Conservation (phyloP, 2,888 invertebrate species). For the Pollenia labialis region DNA sequence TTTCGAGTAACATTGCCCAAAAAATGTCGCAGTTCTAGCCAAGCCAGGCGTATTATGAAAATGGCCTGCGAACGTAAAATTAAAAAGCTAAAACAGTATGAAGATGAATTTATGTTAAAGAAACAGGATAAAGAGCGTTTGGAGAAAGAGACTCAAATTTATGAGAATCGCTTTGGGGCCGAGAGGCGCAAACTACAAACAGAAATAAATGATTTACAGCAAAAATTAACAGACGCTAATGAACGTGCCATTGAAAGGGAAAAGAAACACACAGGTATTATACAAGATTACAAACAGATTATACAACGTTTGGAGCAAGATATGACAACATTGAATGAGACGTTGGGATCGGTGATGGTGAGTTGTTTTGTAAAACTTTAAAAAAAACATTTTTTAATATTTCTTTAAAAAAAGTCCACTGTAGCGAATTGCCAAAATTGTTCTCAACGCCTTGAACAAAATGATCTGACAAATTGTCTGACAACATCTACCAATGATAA, state of each 20-base stretch:
- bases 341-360: slow-evolving; percentile 87
- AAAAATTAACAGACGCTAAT: slow-evolving; percentile 90
- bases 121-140: slow-evolving; percentile 88
- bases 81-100: slow-evolving; percentile 97
- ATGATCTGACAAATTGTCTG: slow-evolving; percentile 64
- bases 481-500: slow-evolving; percentile 53
- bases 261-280: slow-evolving; percentile 91
- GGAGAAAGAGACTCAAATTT: slow-evolving; percentile 88
- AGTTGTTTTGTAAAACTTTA: slow-evolving; percentile 75
- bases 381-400: slow-evolving; percentile 54
- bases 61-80: slow-evolving; percentile 96
- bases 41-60: slow-evolving; percentile 94
- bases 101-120: slow-evolving; percentile 92
- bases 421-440: slow-evolving; percentile 85
- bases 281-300: slow-evolving; percentile 96
- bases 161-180: slow-evolving; percentile 87
- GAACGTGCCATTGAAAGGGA: slow-evolving; percentile 90
- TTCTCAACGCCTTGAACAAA: slow-evolving; percentile 76
- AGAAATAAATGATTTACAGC: slow-evolving; percentile 87
- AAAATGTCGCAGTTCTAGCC: slow-evolving; percentile 95
- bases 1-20: slow-evolving; percentile 98
- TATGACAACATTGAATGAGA: slow-evolving; percentile 87
- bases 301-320: slow-evolving; percentile 94
- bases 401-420: slow-evolving; percentile 83
- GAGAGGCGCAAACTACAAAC: slow-evolving; percentile 84